Evolutionary conservation across 2,888 invertebrate genomes (phyloP).

Genomic region (Ariolimax columbianus): DNA sequence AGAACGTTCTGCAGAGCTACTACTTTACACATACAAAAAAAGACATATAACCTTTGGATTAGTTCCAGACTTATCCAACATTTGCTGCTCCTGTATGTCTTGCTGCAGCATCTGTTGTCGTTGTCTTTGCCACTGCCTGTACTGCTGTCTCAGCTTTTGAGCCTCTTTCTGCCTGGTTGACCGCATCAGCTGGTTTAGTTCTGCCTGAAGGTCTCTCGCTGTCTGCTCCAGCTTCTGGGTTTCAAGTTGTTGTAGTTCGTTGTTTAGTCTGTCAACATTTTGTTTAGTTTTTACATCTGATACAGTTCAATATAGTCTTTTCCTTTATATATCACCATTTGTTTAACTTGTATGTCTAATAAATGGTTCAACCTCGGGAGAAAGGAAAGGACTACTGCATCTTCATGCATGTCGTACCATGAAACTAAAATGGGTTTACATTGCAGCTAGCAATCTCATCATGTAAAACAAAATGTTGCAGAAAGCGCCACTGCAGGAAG

Average conservation of each 20-base stretch:
- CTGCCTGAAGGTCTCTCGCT: not conserved
- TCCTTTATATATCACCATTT: too few relatives aligned
- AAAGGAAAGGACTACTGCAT: too few relatives aligned
- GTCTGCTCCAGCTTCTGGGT: not conserved
- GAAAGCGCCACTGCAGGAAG: too few relatives aligned
- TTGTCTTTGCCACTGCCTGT: constrained; percentile 36
- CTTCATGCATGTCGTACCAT: too few relatives aligned
- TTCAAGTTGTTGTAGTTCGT: not conserved
- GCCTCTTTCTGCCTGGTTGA: not conserved
- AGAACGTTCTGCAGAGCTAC: too few relatives aligned
- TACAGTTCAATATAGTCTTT: too few relatives aligned
- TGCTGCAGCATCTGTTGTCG: constrained; percentile 22
- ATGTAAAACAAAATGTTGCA: too few relatives aligned
- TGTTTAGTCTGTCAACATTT: constrained; percentile 10
- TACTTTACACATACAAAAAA: too few relatives aligned
- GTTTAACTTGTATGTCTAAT: too few relatives aligned
- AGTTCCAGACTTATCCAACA: not conserved
- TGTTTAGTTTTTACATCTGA: not conserved
- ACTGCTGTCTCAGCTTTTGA: constrained; percentile 31
- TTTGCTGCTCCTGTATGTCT: not conserved
- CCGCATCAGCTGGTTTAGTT: constrained; percentile 23
- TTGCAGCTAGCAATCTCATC: too few relatives aligned
- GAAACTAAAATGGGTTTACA: too few relatives aligned
- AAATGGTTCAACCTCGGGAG: too few relatives aligned
- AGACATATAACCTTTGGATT: not conserved